Base-by-base conservation (phyloP, 2,797 vertebrate genomes). In the Betta splendens region DNA sequence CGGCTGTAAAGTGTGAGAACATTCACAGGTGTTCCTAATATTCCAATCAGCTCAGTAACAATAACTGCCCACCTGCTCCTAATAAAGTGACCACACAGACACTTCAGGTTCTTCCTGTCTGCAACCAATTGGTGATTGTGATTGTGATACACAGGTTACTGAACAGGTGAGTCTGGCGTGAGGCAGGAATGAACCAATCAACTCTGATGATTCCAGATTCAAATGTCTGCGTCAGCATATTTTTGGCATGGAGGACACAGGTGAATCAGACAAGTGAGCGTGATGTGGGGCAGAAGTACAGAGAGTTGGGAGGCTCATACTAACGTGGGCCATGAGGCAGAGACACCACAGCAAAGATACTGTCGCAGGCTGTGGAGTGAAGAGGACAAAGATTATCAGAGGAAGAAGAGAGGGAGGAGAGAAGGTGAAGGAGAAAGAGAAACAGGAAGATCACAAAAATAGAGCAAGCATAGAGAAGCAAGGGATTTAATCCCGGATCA, bases 311-410 rank as follows among this genome's bases (percentile, higher is more conserved):
- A 81, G 75, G 75, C 55, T 84, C 75, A 90, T 92, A 94, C 93
- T 94, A 90, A 94, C 93, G 91, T 94, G 91, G 91, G 82, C 92
- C 91, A 54, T 91, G 91, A 60, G 93, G 90, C 40, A 93, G 87
- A 75, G 91, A 84, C 67, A 93, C 90, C 61, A 90, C 86, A 74
- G 89, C 85, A 89, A 94, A 93, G 89, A 93, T 85, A 73, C 85
- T 85, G 87, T 92, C 91, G 68, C 89, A 89, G 89, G 91, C 92
- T 94, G 91, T 22, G 35, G 64, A 43, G 49, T 7, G 37, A 31
- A 64, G 43, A 77, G 56, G 39, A 69, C 35, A 63, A 56, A 72
- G 39, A 62, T 20, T 9, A 31, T 59, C 54, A 69, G 62, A 50
- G 31, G 51, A 59, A 48, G 57, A 72, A 21, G 32, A 45, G 29